Evolutionary conservation across 2,888 invertebrate species (phyloP).

Genomic region (Pseudolycoriella hygida): DNA sequence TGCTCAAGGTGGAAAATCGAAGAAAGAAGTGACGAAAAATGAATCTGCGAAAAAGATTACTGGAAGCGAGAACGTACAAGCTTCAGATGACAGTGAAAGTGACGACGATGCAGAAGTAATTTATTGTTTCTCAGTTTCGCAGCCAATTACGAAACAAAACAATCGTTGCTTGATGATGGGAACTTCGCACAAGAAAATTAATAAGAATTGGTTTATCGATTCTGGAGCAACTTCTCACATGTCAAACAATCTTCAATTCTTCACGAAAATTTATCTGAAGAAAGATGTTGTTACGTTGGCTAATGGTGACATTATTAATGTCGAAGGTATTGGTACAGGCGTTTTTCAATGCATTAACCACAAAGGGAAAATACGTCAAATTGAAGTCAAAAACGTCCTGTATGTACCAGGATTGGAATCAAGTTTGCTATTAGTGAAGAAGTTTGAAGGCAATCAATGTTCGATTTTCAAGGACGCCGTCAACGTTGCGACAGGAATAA

Average conservation of each 20-base stretch:
- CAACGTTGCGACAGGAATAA: conserved; percentile 1
- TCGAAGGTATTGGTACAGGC: conserved; percentile 7
- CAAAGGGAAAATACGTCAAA: neutral
- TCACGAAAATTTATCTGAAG: neutral
- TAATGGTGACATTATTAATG: conserved; percentile 9
- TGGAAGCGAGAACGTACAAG: conserved; percentile 2
- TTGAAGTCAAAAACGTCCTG: conserved; percentile 8
- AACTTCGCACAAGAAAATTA: neutral
- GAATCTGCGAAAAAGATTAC: conserved; percentile 4
- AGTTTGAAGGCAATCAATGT: conserved; percentile 4
- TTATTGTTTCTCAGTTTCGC: too few species aligned
- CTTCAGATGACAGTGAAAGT: neutral
- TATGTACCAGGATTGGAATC: conserved; percentile 10
- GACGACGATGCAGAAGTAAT: neutral
- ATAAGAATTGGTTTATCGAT: neutral
- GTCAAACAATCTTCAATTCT: neutral
- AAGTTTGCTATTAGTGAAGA: conserved; percentile 9
- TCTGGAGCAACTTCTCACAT: conserved; percentile 1
- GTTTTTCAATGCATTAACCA: neutral
- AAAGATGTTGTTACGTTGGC: neutral
- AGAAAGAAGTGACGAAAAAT: conserved; percentile 1
- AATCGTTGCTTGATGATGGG: neutral
- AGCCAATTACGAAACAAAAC: too few species aligned
- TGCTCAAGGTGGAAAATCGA: neutral
- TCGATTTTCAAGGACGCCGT: neutral